phyloP scores from a whole-genome alignment of 2,888 invertebrate species.

The Drosophila setosimentum region DNA sequence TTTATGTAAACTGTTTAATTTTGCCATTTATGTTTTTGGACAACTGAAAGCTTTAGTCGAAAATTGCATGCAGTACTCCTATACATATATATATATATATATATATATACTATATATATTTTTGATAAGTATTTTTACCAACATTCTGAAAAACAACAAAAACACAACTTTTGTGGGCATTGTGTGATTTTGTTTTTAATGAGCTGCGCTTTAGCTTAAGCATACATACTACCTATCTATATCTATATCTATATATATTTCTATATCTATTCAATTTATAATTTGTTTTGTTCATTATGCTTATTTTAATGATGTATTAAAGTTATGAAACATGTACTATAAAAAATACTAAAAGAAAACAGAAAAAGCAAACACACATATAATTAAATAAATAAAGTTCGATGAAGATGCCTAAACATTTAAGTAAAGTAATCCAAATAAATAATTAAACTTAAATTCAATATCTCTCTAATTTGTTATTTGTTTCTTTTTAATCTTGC shows the following conservation, averaged over 20 bases:
- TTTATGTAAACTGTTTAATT: slow-evolving; percentile 35
- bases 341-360: slow-evolving; percentile 55
- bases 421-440: slow-evolving; percentile 71
- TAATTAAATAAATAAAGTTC: slow-evolving; percentile 52
- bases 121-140: slow-evolving; percentile 73
- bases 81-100: slow-evolving; percentile 43
- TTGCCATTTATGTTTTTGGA: slow-evolving; percentile 64
- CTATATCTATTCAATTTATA: slow-evolving; percentile 58
- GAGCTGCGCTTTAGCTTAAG: slow-evolving; percentile 66
- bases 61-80: slow-evolving; percentile 67
- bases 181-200: slow-evolving; percentile 72
- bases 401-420: slow-evolving; percentile 70
- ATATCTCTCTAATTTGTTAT: slow-evolving; percentile 25
- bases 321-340: slow-evolving; percentile 76
- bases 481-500: slow-evolving; percentile 8
- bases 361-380: slow-evolving; percentile 37
- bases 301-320: slow-evolving; percentile 80
- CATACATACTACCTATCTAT: slow-evolving; percentile 27
- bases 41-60: slow-evolving; percentile 37
- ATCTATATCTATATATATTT: slow-evolving; percentile 1
- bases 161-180: slow-evolving; percentile 49
- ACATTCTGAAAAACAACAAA: slow-evolving; percentile 43
- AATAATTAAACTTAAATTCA: slow-evolving; percentile 62
- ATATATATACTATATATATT: slow-evolving; percentile 43
- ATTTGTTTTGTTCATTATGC: slow-evolving; percentile 76